A percentile compares a stretch with the other conserved stretches of the same genome.
Conservation (phyloP, 92 coral and sea anemone genomes). For the Phenganax stokvisi region DNA sequence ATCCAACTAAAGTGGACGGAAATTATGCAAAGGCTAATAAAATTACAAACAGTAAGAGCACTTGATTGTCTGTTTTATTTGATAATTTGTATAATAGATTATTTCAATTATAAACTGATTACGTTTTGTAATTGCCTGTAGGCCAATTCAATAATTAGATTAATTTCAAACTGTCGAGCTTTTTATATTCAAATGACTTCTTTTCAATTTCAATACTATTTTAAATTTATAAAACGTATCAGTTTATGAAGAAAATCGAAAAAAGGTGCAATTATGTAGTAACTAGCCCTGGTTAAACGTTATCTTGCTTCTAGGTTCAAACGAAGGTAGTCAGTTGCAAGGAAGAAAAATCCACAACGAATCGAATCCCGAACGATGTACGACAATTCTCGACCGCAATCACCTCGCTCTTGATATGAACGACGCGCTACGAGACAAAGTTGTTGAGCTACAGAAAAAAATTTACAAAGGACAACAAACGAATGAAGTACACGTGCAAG, state of each 20-base stretch:
- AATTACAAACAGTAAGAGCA: neutral
- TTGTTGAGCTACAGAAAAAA: constrained; percentile 20
- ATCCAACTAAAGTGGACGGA: neutral
- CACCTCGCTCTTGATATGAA: constrained; percentile 11
- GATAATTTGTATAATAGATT: neutral
- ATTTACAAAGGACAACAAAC: constrained; percentile 26
- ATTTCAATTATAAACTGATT: too few species aligned
- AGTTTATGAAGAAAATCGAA: too few species aligned
- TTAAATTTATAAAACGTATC: too few species aligned
- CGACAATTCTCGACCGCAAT: neutral
- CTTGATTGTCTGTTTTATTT: neutral
- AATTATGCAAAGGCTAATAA: neutral
- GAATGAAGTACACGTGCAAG: constrained; percentile 1
- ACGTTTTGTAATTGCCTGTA: too few species aligned
- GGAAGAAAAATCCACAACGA: neutral
- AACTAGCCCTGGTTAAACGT: too few species aligned
- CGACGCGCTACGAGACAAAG: constrained; percentile 31
- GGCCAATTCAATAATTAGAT: too few species aligned
- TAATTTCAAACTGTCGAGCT: too few species aligned
- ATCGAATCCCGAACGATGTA: neutral
- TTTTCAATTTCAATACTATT: too few species aligned
- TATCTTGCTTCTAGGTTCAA: neutral
- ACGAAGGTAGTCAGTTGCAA: neutral
- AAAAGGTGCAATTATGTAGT: too few species aligned
- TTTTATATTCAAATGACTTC: too few species aligned